These are phyloP conservation scores for Bugulina stolonifera DNA, from an alignment of 2,888 invertebrate genomes.

Conservation along the genomic window DNA sequence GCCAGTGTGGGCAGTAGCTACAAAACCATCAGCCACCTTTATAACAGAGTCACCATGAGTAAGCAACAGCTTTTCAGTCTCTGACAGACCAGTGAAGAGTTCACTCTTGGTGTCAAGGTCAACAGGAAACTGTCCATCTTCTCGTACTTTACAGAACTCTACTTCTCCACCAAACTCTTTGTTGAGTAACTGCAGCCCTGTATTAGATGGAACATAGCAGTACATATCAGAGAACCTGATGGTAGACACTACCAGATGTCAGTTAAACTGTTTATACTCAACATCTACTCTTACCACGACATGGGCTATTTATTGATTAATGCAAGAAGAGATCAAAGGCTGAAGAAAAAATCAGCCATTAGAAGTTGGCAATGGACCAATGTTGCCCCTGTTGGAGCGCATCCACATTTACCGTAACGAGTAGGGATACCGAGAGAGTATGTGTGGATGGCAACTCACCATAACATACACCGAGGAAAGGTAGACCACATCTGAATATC, in stretches of 20 bases:
- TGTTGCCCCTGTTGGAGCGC: no score
- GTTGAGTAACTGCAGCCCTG: slow-evolving; percentile 73
- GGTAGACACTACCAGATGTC: no score
- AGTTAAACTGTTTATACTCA: no score
- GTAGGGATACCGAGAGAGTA: no score
- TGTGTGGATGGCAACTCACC: no score
- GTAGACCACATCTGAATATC: slow-evolving; percentile 89
- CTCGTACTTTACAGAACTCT: slow-evolving; percentile 74
- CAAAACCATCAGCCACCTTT: slow-evolving; percentile 80
- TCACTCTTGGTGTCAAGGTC: slow-evolving; percentile 81
- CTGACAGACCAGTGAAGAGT: slow-evolving; percentile 83
- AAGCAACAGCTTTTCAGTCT: slow-evolving; percentile 79
- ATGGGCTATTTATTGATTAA: no score
- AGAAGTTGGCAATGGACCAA: no score
- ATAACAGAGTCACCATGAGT: slow-evolving; percentile 97
- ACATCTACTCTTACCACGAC: no score
- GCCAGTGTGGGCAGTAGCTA: slow-evolving; percentile 66
- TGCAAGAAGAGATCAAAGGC: no score
- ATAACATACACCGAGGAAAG: slow-evolving; percentile 93
- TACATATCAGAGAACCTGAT: background rate
- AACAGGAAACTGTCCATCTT: slow-evolving; percentile 87
- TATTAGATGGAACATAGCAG: background rate
- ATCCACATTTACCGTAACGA: no score
- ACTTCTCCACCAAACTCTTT: slow-evolving; percentile 94
- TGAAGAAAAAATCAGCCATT: no score